Evolutionary conservation across 2,113 vertebrate genomes (phyloP).

Genomic region (Phalacrocorax brasilianus): DNA sequence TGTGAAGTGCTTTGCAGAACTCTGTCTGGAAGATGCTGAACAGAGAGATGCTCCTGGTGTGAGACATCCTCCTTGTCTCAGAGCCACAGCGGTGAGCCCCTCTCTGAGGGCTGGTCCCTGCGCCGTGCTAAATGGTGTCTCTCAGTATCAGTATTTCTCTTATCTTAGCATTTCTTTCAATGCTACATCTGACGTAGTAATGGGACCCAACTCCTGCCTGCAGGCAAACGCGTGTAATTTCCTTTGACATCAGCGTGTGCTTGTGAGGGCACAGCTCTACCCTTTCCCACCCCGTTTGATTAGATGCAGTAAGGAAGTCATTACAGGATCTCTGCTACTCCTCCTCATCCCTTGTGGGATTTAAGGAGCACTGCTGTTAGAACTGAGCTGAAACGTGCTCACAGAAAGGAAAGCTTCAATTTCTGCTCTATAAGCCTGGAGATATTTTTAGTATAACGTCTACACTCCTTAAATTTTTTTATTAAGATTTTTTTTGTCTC

Average conservation of each 20-base stretch:
- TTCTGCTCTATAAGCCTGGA: not conserved
- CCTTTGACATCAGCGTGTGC: slow-evolving; percentile 29
- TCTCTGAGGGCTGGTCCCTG: not conserved
- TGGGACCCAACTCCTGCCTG: slow-evolving; percentile 7
- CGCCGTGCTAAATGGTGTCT: not conserved
- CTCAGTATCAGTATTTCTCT: not conserved
- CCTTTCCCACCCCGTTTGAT: slow-evolving; percentile 24
- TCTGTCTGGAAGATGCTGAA: not conserved
- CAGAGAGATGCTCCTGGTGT: not conserved
- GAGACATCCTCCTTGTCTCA: not conserved
- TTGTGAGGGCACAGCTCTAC: slow-evolving; percentile 14
- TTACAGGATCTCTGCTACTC: slow-evolving; percentile 5
- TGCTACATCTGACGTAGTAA: not conserved
- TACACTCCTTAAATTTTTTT: not conserved
- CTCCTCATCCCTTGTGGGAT: not conserved
- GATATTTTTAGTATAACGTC: not conserved
- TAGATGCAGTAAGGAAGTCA: not conserved
- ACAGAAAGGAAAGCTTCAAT: not conserved
- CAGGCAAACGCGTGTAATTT: not conserved
- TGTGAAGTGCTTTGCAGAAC: not conserved
- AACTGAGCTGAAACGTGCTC: not conserved
- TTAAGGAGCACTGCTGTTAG: not conserved
- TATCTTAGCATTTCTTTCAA: not conserved
- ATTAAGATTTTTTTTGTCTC: not conserved
- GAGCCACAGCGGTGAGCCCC: not conserved